Evolutionary conservation across 2,113 vertebrate species (phyloP).

Genomic region (rabbit (Oryctolagus cuniculus)): mOryCun1.1 NC_091438.1:59599501-59600000

Average conservation of each 20-base stretch:
- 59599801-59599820: not conserved
- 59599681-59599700: slow-evolving; percentile 14
- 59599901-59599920: not conserved
- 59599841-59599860: slow-evolving; percentile 15
- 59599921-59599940: not conserved
- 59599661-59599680: not conserved
- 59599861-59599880: not conserved
- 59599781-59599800: not conserved
- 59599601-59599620: not conserved
- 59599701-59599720: not conserved
- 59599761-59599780: not conserved
- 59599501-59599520: not conserved
- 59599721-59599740: not conserved
- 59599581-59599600: not conserved
- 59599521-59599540: not conserved
- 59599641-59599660: not conserved
- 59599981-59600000: not conserved
- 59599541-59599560: not conserved
- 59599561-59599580: not conserved
- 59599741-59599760: not conserved
- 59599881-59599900: not conserved
- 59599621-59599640: not conserved
- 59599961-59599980: not conserved
- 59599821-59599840: not conserved
- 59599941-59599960: not conserved